Evolutionary conservation across 2,113 vertebrate species (phyloP), one percentile per base, ranked within the genome.

Genomic region (Carassius gibelio): DNA sequence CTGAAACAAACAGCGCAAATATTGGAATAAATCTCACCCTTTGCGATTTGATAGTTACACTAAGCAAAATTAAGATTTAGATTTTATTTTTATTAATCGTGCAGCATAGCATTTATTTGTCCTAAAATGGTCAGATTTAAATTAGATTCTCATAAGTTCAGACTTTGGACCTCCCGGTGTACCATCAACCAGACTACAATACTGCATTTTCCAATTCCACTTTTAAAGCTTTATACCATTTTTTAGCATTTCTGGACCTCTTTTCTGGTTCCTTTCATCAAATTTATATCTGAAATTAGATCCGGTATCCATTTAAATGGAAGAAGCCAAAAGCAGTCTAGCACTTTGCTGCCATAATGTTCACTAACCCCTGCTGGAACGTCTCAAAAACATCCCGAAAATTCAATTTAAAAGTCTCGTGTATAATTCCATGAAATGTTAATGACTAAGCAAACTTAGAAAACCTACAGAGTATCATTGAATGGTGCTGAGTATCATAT

Each of bases 221-320:
- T 75, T 75, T 26, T 2, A 4, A 71, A 52, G n/a, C 69, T 19
- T 2, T 71, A 42, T 42, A 10, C 17, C 1, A 42, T 61, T 78
- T 30, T 78, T 78, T 78, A 13, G 4, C 9, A 62, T 82, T 61
- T 57, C 5, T 30, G 19, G 61, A 68, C 30, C 36, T 66, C 50
- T 81, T 14, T 52, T 75, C 9, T 55, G 48, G 8, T 66, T 30
- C 17, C 9, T 69, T 82, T 69, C 2, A 82, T 69, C 26, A 52
- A 48, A 69, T 82, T 21, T 52, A 69, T 52, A 82, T 82, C 79
- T 68, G 23, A 52, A 81, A 81, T 81, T 36, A 81, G 61, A 81
- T 81, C 62, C 23, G 3, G 8, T 81, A 68, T 81, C 61, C 23
- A 68, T 68, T 68, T 50, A 10, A 68, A 64, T 15, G 7, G n/a